Base-by-base conservation (phyloP, 2,888 invertebrate species). In the Oasisia sp. region DNA sequence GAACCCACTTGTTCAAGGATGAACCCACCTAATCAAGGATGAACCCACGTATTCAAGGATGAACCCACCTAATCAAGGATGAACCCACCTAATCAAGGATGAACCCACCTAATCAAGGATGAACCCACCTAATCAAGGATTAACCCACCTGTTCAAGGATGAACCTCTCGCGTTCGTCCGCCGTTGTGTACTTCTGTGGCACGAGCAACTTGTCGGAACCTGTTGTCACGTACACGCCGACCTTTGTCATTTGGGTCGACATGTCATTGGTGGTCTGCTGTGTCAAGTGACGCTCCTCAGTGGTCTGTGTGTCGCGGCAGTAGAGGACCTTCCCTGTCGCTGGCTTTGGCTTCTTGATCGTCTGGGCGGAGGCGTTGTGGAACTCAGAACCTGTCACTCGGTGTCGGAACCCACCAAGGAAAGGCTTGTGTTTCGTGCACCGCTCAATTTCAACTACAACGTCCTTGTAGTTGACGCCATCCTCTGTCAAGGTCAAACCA, bases 321-420 rank as follows among this genome's bases (percentile, higher is more conserved):
- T 91, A 91, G 45, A 91, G 32, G 14, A 50, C 95, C 0, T 95
- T 93, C n/a, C 93, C 94, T 56, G 95, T 94, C 7, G 95, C 94
- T 0, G 95, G 94, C 89, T 95, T 94, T 27, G 94, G 95, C 92
- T 95, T 95, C 92, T 95, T 95, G 92, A 97, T 93, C 97, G 98
- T 98, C 97, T 99, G 98, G 0, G 98, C 97, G 93, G 97, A 97
- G 4, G 98, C 98, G 96, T 99, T 98, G 94, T 98, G 97, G 95
- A 98, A 99, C 94, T 98, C 97, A 12, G 97, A 96, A 38, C 97
- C 97, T 92, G 97, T 98, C 92, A 97, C 95, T 94, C 97, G 97
- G 96, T 99, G 97, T 93, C 97, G 97, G 96, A 98, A 99, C 58
- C 99, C 99, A 92, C 98, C 98, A 94, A 98, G 96, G 96, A 97